These are phyloP conservation scores for Hydrozoanthus tunicans DNA, from an alignment of 64 coral and sea anemone species.

Conservation along the genomic window DNA sequence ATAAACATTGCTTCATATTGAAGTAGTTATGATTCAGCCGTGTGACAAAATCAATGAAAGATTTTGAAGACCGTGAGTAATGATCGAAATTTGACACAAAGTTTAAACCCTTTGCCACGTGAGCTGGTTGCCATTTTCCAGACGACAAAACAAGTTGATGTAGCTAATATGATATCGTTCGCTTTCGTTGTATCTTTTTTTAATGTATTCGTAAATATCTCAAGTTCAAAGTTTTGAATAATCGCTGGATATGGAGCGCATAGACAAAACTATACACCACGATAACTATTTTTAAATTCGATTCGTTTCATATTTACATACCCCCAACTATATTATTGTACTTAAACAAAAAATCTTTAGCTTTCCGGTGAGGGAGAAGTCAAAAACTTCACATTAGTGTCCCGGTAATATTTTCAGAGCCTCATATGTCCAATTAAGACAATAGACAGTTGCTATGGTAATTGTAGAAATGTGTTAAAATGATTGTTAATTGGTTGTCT, in stretches of 20 bases:
- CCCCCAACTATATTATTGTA: background rate
- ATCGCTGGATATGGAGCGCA: too few species aligned
- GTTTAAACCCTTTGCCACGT: background rate
- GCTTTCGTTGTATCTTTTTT: background rate
- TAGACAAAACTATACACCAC: too few species aligned
- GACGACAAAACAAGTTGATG: background rate
- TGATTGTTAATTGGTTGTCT: background rate
- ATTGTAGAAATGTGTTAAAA: background rate
- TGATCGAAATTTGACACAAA: conserved; percentile 35
- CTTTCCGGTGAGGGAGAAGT: background rate
- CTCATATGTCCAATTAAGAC: conserved; percentile 21
- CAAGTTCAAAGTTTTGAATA: background rate
- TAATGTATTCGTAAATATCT: background rate
- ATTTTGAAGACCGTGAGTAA: background rate
- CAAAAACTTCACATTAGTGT: background rate
- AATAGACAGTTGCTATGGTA: conserved; percentile 46
- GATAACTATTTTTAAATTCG: background rate
- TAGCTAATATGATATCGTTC: background rate
- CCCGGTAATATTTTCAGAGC: background rate
- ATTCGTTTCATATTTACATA: background rate
- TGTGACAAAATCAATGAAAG: background rate
- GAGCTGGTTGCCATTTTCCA: conserved; percentile 2
- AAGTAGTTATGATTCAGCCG: background rate
- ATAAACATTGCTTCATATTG: background rate
- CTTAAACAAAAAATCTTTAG: background rate